These are phyloP conservation scores for Drosophila cyrtoloma DNA, from an alignment of 2,888 invertebrate species.

Conservation along the genomic window DNA sequence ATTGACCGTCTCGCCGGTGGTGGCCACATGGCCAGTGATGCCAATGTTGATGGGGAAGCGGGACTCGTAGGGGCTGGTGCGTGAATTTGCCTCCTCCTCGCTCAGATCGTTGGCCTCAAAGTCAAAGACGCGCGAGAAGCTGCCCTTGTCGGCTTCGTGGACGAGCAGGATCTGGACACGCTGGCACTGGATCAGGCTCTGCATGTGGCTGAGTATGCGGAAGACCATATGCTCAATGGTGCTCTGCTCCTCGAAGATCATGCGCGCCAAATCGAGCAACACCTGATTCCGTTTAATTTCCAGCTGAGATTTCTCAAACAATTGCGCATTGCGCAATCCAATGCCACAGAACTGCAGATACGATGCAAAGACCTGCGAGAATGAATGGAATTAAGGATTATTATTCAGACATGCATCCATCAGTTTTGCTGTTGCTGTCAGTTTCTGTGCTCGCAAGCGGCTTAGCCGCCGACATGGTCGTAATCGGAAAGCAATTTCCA, in stretches of 20 bases:
- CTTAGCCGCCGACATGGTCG: constrained; percentile 14
- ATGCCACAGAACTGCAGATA: constrained; percentile 99
- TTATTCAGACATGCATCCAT: constrained; percentile 21
- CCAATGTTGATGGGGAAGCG: constrained; percentile 98
- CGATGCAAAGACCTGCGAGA: constrained; percentile 92
- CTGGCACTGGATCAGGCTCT: constrained; percentile 97
- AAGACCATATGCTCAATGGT: constrained; percentile 98
- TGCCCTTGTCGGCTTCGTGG: constrained; percentile 95
- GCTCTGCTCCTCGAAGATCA: constrained; percentile 98
- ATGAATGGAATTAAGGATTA: constrained; percentile 8
- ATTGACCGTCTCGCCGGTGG: constrained; percentile 97
- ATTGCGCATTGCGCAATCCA: constrained; percentile 97
- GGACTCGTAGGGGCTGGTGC: constrained; percentile 95
- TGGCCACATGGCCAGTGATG: constrained; percentile 97
- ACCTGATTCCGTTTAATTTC: constrained; percentile 98
- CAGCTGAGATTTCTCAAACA: constrained; percentile 97
- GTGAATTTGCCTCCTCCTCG: constrained; percentile 91
- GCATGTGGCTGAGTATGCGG: constrained; percentile 96
- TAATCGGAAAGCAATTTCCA: constrained; percentile 22
- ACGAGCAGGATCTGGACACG: constrained; percentile 97
- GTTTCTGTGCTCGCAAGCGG: constrained; percentile 23
- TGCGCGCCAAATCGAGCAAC: constrained; percentile 95
- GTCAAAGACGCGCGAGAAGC: constrained; percentile 97
- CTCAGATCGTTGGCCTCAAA: constrained; percentile 95
- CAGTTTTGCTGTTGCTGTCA: background rate